Conservation (phyloP, 2,113 vertebrate species). For the Nycticryphes semicollaris region DNA sequence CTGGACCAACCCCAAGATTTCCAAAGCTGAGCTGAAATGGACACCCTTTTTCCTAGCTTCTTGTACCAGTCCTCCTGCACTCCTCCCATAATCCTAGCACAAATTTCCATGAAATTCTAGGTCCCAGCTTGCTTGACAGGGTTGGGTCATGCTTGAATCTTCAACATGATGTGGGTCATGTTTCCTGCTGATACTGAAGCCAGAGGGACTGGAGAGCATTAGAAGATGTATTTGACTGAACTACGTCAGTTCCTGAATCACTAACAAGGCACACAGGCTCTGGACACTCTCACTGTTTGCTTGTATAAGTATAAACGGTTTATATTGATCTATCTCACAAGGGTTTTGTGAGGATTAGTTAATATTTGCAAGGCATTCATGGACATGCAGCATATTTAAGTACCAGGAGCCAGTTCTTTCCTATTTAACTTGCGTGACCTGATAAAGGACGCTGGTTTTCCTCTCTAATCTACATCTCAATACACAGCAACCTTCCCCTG, state of each 20-base stretch:
- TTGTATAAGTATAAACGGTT: neutral
- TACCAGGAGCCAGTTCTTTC: neutral
- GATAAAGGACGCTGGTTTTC: neutral
- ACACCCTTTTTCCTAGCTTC: neutral
- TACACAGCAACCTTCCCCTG: neutral
- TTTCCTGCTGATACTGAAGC: neutral
- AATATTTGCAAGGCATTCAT: neutral
- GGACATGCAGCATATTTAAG: neutral
- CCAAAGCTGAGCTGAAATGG: neutral
- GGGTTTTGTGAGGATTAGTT: conserved; percentile 8
- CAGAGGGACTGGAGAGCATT: neutral
- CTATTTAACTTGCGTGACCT: neutral
- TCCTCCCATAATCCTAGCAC: neutral
- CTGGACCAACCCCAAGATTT: neutral
- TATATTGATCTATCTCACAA: neutral
- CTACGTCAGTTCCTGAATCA: neutral
- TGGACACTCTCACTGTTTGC: neutral
- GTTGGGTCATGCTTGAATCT: neutral
- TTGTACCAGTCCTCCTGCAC: neutral
- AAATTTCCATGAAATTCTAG: neutral
- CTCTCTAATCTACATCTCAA: neutral
- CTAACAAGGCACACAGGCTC: neutral
- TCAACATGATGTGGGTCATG: neutral
- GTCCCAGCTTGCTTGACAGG: neutral
- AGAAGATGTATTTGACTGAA: neutral